Conservation (phyloP, 2,888 invertebrate species). For the Scaptomyza cyrtandrae region DNA sequence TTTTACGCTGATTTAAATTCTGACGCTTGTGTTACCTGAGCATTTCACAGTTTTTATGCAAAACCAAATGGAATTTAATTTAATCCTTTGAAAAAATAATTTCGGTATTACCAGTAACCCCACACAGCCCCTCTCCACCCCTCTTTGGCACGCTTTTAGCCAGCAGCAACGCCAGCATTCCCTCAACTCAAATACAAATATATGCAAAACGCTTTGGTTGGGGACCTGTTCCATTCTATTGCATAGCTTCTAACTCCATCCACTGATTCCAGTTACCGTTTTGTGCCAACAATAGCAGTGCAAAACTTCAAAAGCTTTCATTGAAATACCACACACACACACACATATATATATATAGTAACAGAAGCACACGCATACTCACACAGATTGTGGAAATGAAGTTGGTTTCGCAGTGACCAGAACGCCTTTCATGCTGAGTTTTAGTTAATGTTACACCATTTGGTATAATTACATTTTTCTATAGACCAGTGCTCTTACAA, state of each 20-base stretch:
- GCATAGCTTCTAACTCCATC: conserved; percentile 1
- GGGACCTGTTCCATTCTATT: conserved; percentile 33
- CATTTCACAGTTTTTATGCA: conserved; percentile 35
- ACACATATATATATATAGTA: conserved; percentile 13
- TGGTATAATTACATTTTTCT: conserved; percentile 71
- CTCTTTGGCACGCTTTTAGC: too few species aligned
- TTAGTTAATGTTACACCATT: conserved; percentile 74
- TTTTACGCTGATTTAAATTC: conserved; percentile 70
- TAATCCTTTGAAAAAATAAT: conserved; percentile 71
- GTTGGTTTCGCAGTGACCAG: conserved; percentile 5
- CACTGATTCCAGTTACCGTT: conserved; percentile 19
- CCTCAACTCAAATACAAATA: conserved; percentile 35
- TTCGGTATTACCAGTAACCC: conserved; percentile 31
- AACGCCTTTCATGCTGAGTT: conserved; percentile 47
- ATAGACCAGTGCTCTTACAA: conserved; percentile 41
- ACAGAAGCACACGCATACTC: background rate
- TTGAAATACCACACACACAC: conserved; percentile 47
- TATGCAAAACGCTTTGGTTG: conserved; percentile 56
- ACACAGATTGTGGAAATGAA: conserved; percentile 9
- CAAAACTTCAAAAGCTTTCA: conserved; percentile 61
- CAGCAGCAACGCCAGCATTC: background rate
- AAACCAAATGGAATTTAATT: conserved; percentile 70
- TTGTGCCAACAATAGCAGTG: conserved; percentile 38
- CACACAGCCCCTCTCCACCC: background rate
- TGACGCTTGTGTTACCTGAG: conserved; percentile 43